Evolutionary conservation across 1,140 invertebrate genomes (phyloP), one percentile per base, ranked within the genome.

Genomic region (Lepidurus packardi): DNA sequence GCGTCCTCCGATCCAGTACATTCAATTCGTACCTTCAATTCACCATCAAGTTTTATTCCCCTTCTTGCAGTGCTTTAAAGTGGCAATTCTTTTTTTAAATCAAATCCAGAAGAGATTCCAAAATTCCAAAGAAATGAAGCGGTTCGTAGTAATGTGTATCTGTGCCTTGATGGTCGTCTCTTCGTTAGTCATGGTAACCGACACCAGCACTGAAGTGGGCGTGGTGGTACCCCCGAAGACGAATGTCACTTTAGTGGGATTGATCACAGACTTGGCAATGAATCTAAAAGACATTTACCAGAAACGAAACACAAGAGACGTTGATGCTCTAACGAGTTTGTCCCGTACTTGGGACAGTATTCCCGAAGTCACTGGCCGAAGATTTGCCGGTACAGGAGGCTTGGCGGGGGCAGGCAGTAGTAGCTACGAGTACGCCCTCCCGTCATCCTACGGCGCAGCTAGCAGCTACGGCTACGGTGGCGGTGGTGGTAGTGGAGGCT

Each of bases 371-470:
- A 21, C 21, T 13, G 43, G 34, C n/a, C 11, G 75, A 10, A 42
- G 75, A n/a, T 43, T 24, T 76, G 24, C 43, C 34, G 11, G 43
- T 25, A 76, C 13, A 6, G 45, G 74, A n/a, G 47, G 13, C n/a
- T 24, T 42, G n/a, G 25, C 45, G n/a, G 75, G 43, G 24, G 75
- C 43, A 24, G 75, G 16, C 53, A 13, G 53, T 3, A 44, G 13
- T 25, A 34, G 45, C 43, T 73, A 45, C 6, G 78, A 44, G 43
- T 78, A 78, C 73, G 41, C 78, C 0, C 45, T 45, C 1, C 73
- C 73, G 9, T 78, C 78, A n/a, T 42, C 34, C 13, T 78, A 78
- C 73, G 78, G 73, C 41, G 73, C 73, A 6, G 7, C 1, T 65
- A 16, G 53, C 3, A 7, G 13, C 53, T 13, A 7, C 21, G 44